Conservation (phyloP, 2,797 vertebrate genomes). For the Phataginus tricuspis region DNA sequence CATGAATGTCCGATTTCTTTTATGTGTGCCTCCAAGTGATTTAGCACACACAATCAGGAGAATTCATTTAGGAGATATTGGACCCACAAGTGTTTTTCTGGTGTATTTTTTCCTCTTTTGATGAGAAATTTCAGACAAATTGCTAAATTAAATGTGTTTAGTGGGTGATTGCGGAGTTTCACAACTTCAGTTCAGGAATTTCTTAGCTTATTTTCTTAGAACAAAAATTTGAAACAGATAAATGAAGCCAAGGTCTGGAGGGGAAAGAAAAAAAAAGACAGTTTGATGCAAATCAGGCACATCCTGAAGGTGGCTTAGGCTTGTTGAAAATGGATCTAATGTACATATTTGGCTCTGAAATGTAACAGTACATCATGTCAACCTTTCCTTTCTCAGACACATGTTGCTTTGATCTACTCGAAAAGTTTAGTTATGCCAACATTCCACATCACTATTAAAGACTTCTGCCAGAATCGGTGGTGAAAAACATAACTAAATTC, state of each 20-base stretch:
- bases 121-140: conserved; percentile 56
- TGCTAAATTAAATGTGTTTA: conserved; percentile 58
- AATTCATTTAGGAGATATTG: conserved; percentile 35
- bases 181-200: conserved; percentile 51
- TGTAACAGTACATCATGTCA: conserved; percentile 27
- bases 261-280: neutral
- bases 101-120: neutral
- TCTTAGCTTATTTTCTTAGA: conserved; percentile 19
- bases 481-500: conserved; percentile 24
- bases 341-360: conserved; percentile 37
- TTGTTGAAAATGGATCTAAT: neutral
- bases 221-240: neutral
- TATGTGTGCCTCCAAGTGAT: neutral
- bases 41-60: neutral
- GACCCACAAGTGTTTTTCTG: neutral
- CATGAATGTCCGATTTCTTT: neutral
- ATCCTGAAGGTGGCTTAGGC: neutral
- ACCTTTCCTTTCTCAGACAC: conserved; percentile 62
- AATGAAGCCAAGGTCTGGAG: neutral
- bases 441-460: conserved; percentile 15
- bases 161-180: neutral
- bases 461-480: neutral
- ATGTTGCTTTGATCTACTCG: conserved; percentile 58
- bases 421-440: conserved; percentile 41
- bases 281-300: conserved; percentile 30